phyloP scores from a whole-genome alignment of 1,140 invertebrate species.

The Dolichoris vasculosae region DNA sequence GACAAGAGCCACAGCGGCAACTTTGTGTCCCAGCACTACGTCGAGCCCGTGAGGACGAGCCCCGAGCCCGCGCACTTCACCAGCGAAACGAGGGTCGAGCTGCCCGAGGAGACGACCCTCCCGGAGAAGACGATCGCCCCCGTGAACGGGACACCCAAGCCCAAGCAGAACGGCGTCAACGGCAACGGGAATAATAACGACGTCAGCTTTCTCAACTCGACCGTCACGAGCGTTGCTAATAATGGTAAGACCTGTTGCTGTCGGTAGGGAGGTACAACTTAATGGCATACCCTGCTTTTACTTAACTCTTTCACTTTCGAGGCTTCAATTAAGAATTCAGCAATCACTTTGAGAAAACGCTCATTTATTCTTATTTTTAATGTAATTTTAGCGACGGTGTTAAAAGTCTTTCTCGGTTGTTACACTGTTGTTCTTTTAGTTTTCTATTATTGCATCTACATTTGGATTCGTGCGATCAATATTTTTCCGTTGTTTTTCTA shows the following conservation, averaged over 20 bases:
- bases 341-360: background rate
- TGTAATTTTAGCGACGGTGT: background rate
- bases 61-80: constrained; percentile 64
- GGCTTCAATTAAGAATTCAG: background rate
- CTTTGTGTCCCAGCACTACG: constrained; percentile 69
- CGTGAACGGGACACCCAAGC: constrained; percentile 43
- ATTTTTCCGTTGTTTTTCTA: too few species aligned
- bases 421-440: background rate
- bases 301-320: background rate
- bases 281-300: background rate
- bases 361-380: background rate
- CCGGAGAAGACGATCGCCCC: constrained; percentile 58
- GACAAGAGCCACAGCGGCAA: constrained; percentile 49
- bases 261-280: background rate
- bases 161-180: constrained; percentile 67
- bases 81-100: constrained; percentile 68
- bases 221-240: constrained; percentile 65
- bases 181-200: constrained; percentile 71
- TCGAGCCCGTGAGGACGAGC: constrained; percentile 63
- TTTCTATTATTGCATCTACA: too few species aligned
- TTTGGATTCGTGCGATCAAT: too few species aligned
- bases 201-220: constrained; percentile 71
- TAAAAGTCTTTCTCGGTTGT: background rate
- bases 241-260: constrained; percentile 62
- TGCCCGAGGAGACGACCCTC: constrained; percentile 63